Base-by-base conservation (phyloP, 1,140 invertebrate species). In the Cataglyphis hispanica region DNA sequence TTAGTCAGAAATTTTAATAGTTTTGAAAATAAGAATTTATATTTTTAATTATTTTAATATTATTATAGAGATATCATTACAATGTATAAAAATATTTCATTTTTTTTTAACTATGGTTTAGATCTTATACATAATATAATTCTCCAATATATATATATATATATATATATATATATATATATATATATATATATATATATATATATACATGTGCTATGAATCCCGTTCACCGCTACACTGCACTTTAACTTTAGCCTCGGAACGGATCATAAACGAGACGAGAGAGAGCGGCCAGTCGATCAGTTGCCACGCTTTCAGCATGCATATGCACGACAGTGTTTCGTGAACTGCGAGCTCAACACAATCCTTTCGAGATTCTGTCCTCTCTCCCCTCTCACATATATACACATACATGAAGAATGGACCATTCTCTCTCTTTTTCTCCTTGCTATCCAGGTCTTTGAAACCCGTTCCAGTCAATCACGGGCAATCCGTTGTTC, bases 211-310 rank as follows among this genome's bases (percentile, higher is more conserved):
- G 11, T 43, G 40, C 2, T 43, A 5, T 19, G 70, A 74, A 90
- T 92, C 86, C 92, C 92, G 91, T 90, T 92, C 89, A 92, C 91
- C 86, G 84, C 25, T 43, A 25, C 60, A 13, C 11, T 83, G 87
- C 92, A 93, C 89, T 92, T 91, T 87, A 90, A 89, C 90, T 93
- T 85, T 88, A 87, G 87, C 90, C 90, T 92, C 91, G 80, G 83
- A 84, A 87, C 85, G 85, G 87, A 87, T 87, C 89, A 89, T 78
- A 87, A 86, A 83, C 77, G 84, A 72, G 72, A 61, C 61, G 61
- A 76, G 64, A 53, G 46, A 75, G 31, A 76, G 64, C 22, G 50
- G 58, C 40, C 37, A 67, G 75, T 78, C 46, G 63, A 58, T 58
- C 50, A 63, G 37, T 78, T 34, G 69, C 66, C 19, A 67, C 43